These are phyloP conservation scores for Amphiduros pacificus DNA, from an alignment of 2,888 invertebrate species.

Conservation along the genomic window DNA sequence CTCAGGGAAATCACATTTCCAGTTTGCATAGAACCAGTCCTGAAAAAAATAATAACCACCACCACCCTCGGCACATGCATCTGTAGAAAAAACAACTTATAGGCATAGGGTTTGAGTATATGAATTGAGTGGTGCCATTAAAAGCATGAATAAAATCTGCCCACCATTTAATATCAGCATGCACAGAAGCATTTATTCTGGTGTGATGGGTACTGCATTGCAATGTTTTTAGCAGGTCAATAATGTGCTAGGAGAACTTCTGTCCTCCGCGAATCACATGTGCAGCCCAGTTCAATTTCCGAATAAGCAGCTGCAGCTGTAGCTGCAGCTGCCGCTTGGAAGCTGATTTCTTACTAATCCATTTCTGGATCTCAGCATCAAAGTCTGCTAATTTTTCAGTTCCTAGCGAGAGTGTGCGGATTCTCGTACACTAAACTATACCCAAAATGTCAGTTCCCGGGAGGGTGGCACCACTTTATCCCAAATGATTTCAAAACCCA, in stretches of 20 bases:
- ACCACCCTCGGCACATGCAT: no score
- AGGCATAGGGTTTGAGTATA: background rate
- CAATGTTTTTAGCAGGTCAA: background rate
- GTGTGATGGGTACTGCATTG: background rate
- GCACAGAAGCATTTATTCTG: background rate
- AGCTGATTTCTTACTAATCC: background rate
- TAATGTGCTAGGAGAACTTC: background rate
- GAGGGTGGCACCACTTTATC: background rate
- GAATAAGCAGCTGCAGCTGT: no score
- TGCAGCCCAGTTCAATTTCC: constrained; percentile 13
- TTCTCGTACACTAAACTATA: background rate
- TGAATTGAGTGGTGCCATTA: background rate
- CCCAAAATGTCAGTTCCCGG: constrained; percentile 9
- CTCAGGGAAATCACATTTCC: background rate
- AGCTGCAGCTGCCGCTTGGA: background rate
- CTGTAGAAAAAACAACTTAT: no score
- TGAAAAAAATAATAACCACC: background rate
- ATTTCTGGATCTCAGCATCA: background rate
- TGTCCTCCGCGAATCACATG: constrained; percentile 8
- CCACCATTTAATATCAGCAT: background rate
- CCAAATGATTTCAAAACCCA: constrained; percentile 13
- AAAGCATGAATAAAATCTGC: background rate
- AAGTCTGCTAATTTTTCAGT: background rate
- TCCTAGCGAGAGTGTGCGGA: background rate
- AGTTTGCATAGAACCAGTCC: no score